Evolutionary conservation across 1,140 invertebrate genomes (phyloP), one percentile per base, ranked within the genome.

Genomic region (Contarinia nasturtii): DNA sequence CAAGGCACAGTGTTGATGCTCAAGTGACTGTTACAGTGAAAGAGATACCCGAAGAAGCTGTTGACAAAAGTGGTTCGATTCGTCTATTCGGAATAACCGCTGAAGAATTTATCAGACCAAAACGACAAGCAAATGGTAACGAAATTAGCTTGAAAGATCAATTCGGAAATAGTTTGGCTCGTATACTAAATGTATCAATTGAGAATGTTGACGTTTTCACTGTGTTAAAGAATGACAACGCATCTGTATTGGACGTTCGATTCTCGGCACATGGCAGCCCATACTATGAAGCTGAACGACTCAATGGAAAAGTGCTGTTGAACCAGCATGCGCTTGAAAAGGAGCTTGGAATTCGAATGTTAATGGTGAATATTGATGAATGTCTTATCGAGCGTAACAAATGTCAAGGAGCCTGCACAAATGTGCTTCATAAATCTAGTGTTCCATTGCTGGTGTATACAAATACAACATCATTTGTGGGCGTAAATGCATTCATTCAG

Each of bases 151-250:
- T 80, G 50, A 82, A 83, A 57, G 80, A 84, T 53, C 68, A 77
- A 7, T 65, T 89, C 1, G 75, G 77, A 47, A 64, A 70, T 19
- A 66, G 76, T 40, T 66, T 94, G 2, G 71, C 85, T 0, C 67
- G 73, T 46, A 72, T 91, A 8, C 72, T 89, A 45, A 86, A 86
- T 53, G 77, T 79, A 0, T 78, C 77, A 0, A 56, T 74, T 37
- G 72, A 82, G 20, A 93, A 94, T 64, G 82, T 96, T 4, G 89
- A 95, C 58, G 77, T 96, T 0, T 92, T 96, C 53, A 93, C 89
- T 1, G 84, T 95, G 0, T 69, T 86, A 3, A 74, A 73, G 52
- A 75, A 77, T 47, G 64, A 69, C 47, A 74, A 76, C 42, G 69
- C 65, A 18, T 69, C 65, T 5, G 56, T 72, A 0, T 56, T 87